Evolutionary conservation across 2,113 vertebrate species (phyloP), one percentile per base, ranked within the genome.

Genomic region (Poeciliopsis occidentalis): DNA sequence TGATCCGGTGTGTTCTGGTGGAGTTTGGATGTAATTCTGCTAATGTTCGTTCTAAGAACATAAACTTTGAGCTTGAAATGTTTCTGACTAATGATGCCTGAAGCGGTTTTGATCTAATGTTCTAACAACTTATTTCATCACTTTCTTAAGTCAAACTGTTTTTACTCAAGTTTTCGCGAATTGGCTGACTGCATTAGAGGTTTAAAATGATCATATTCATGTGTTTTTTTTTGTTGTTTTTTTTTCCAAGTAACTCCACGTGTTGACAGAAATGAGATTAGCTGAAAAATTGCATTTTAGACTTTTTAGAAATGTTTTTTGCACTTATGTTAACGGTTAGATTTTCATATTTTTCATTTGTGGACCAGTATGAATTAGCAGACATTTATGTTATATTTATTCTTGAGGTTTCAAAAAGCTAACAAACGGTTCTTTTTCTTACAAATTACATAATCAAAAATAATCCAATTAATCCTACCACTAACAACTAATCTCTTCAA

Each of bases 1-100:
- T 94, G 91, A 89, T 83, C 66, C 19, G 34, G 32, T 81, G 54
- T 78, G 72, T 73, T 65, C 32, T 62, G 54, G 61, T 32, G 66
- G 24, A 27, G 27, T 47, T 54, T 7, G 34, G 44, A 32, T 11
- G 51, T 72, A 60, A 64, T 75, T 68, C 8, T 6, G 60, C 13
- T 75, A 2, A 57, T 79, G 69, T 22, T 81, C 11, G 17, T 72
- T 75, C 11, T 74, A 64, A 61, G 54, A 83, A 73, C 29, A 60
- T 65, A 24, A 75, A 63, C 4, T 15, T 7, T 71, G 6, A 64
- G 11, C 1, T n/a, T 66, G 24, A 61, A 73, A 54, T 17, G 68
- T 73, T 44, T 19, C 51, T 11, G 47, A 63, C 67, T 60, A 12
- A 67, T 24, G 57, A 79, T 72, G 32, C 44, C 41, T 19, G 54